Percentiles rank a stretch among this genome's conserved stretches.
These are phyloP conservation scores for Hipparchia semele DNA, from an alignment of 2,888 invertebrate genomes.

Conservation along the genomic window DNA sequence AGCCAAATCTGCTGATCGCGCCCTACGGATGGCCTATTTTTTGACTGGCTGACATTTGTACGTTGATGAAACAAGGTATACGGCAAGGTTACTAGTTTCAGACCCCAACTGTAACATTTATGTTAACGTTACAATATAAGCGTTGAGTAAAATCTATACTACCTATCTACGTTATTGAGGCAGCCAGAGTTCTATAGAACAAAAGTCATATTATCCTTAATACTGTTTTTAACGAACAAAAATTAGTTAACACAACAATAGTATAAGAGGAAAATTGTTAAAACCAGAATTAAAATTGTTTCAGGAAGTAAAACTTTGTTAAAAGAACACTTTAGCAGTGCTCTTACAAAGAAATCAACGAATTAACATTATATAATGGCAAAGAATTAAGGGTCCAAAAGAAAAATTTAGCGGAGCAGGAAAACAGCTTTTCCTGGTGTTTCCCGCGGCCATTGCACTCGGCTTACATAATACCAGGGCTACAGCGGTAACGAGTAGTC, in stretches of 20 bases:
- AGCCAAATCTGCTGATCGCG: too few relatives aligned
- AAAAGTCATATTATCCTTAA: neutral
- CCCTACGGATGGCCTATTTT: too few relatives aligned
- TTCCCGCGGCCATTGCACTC: slow-evolving; percentile 79
- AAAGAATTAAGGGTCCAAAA: slow-evolving; percentile 55
- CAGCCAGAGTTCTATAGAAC: too few relatives aligned
- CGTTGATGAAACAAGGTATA: too few relatives aligned
- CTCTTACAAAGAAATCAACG: slow-evolving; percentile 45
- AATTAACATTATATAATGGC: slow-evolving; percentile 51
- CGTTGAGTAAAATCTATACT: too few relatives aligned
- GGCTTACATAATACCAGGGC: slow-evolving; percentile 78
- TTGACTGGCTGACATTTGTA: too few relatives aligned
- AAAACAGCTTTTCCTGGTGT: slow-evolving; percentile 62
- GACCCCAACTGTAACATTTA: too few relatives aligned
- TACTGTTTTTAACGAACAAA: neutral
- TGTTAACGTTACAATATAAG: too few relatives aligned
- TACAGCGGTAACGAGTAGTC: slow-evolving; percentile 72
- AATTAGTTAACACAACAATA: neutral
- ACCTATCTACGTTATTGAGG: too few relatives aligned
- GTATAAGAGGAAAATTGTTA: neutral
- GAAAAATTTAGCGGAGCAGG: slow-evolving; percentile 55
- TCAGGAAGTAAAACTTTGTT: slow-evolving; percentile 11
- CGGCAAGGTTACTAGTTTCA: too few relatives aligned
- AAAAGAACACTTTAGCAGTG: slow-evolving; percentile 8
- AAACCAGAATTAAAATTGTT: slow-evolving; percentile 5